phyloP scores from a whole-genome alignment of 2,888 invertebrate species.

The Lepas anatifera region DNA sequence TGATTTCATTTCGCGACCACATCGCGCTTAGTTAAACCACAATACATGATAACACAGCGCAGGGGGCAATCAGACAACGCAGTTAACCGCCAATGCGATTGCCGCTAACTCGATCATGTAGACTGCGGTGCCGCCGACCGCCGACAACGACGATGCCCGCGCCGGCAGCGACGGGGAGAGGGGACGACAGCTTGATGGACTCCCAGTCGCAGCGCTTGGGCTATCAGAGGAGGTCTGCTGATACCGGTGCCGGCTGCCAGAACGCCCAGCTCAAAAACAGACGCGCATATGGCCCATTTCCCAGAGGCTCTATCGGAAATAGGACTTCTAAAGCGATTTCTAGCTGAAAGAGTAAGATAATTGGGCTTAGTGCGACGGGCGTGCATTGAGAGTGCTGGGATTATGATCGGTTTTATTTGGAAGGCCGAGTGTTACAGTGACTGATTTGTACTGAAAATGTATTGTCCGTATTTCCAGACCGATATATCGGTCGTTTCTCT shows the following conservation, averaged over 20 bases:
- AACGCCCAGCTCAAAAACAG: background rate
- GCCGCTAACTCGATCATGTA: background rate
- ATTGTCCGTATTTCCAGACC: no score
- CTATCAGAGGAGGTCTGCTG: no score
- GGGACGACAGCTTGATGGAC: background rate
- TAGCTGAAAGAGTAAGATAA: background rate
- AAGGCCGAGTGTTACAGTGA: no score
- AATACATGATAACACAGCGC: background rate
- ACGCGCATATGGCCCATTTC: background rate
- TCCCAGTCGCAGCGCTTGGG: no score
- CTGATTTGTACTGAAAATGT: no score
- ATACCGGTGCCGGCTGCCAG: background rate
- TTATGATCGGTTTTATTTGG: no score
- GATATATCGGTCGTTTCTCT: no score
- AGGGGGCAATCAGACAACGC: background rate
- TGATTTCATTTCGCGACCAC: slow-evolving; percentile 1
- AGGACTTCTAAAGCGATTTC: background rate
- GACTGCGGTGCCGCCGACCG: background rate
- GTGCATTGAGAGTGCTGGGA: no score
- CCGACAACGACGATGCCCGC: background rate
- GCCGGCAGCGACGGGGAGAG: background rate
- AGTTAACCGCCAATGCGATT: background rate
- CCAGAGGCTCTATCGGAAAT: background rate
- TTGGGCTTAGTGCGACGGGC: no score
- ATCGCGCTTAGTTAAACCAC: slow-evolving; percentile 1